These are phyloP conservation scores for Proctacanthus coquilletti DNA, from an alignment of 1,140 invertebrate genomes.

Conservation along the genomic window DNA sequence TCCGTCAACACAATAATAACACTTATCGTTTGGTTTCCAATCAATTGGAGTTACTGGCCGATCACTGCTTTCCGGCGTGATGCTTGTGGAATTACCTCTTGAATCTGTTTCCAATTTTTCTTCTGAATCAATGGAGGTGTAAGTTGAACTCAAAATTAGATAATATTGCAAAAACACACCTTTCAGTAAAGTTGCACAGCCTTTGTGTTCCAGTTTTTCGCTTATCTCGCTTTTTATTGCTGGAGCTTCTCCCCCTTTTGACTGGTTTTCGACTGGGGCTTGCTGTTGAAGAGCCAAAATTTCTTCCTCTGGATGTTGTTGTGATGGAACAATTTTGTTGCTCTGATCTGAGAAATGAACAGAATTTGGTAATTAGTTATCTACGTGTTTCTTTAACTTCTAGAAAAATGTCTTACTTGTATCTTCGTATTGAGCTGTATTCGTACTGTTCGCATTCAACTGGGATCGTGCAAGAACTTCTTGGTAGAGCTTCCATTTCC, in stretches of 20 bases:
- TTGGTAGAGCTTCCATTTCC: slow-evolving; percentile 84
- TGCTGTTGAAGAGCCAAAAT: not conserved
- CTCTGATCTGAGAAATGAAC: not conserved
- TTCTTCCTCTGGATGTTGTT: too few species aligned
- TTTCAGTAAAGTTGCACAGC: not conserved
- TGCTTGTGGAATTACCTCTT: slow-evolving; percentile 5
- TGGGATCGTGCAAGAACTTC: slow-evolving; percentile 43
- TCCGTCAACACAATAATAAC: slow-evolving; percentile 74
- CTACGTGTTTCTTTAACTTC: too few species aligned
- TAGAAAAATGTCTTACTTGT: too few species aligned
- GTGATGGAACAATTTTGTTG: too few species aligned
- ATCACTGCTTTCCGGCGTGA: too few species aligned
- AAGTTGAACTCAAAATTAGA: not conserved
- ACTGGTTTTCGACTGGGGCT: not conserved
- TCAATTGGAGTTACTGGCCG: slow-evolving; percentile 56
- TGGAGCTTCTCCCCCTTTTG: not conserved
- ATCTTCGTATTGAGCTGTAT: not conserved
- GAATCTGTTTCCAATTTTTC: not conserved
- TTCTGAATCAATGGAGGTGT: not conserved
- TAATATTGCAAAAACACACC: not conserved
- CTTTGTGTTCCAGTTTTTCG: not conserved
- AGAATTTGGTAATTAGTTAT: too few species aligned
- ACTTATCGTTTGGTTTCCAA: slow-evolving; percentile 72
- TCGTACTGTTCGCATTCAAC: slow-evolving; percentile 4
- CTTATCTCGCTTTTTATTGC: not conserved